Conservation (phyloP, 2,888 invertebrate species). For the Conus canariensis region DNA sequence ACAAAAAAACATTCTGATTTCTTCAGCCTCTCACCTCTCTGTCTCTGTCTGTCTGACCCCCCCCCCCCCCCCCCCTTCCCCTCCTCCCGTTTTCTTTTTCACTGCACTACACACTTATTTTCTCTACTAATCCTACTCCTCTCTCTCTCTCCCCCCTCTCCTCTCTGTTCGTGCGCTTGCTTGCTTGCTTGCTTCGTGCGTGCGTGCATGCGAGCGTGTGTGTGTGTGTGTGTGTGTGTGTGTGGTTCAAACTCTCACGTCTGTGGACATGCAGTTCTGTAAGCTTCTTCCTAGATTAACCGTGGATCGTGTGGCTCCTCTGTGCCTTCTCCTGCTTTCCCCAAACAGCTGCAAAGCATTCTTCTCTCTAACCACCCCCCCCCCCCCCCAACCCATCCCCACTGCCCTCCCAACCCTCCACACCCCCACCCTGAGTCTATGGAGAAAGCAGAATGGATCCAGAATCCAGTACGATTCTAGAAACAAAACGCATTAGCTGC, state of each 20-base stretch:
- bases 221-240: too few species aligned
- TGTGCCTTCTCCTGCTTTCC: not conserved
- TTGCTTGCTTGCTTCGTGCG: not conserved
- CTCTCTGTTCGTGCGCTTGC: not conserved
- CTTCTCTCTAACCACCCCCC: not conserved
- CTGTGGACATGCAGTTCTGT: too few species aligned
- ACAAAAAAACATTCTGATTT: too few species aligned
- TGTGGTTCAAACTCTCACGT: too few species aligned
- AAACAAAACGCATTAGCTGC: slow-evolving; percentile 27
- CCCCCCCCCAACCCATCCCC: too few species aligned
- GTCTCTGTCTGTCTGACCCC: not conserved
- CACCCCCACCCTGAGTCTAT: not conserved
- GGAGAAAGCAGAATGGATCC: slow-evolving; percentile 9
- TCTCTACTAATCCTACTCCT: not conserved
- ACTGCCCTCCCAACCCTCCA: too few species aligned
- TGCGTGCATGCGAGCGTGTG: too few species aligned
- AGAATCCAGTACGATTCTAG: slow-evolving; percentile 9
- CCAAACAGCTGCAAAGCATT: not conserved
- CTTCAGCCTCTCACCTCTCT: not conserved
- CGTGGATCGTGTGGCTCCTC: not conserved
- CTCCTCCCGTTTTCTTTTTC: not conserved
- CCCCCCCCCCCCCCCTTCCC: not conserved
- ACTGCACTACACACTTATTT: not conserved
- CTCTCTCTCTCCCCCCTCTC: not conserved
- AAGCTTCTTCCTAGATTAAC: not conserved